Base-by-base conservation (phyloP, 2,113 vertebrate species). In the Steatornis caripensis region DNA sequence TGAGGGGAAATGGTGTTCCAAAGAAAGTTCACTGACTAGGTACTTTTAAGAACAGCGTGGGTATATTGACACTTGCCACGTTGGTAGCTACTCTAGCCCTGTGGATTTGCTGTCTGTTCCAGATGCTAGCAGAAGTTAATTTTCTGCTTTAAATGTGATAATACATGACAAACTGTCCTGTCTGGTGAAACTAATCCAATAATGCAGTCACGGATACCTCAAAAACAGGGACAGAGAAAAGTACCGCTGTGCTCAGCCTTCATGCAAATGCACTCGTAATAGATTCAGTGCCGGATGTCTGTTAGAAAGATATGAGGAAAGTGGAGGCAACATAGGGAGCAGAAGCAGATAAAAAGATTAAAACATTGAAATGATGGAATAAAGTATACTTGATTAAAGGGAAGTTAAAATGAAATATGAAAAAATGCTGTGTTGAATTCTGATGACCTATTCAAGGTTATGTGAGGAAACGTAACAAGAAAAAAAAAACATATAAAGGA, bases 331-430 rank as follows among this genome's bases (percentile, higher is more conserved):
- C 27, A 11, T 4, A 54, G 53, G 53, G 46, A 92, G 39, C 37
- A 55, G 64, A 55, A 79, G 29, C 36, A 77, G 65, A 58, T 71
- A 23, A 61, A 86, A 92, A 72, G 17, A 58, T 94, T 75, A 87
- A 87, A 91, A 84, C 36, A 64, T 0, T 75, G 68, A 75, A 91
- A 75, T 24, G 55, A 12, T 43, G 32, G 32, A 62, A 43, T 49
- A 84, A 57, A 39, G 6, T 62, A 17, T 51, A 58, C 39, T 60
- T 71, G 64, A 81, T 78, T 78, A 89, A 70, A 60, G 81, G 29
- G 16, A 43, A 75, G 16, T 76, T 72, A 43, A 86, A 72, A 29
- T 48, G 22, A 88, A 83, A 53, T 37, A 26, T 66, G 16, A 77
- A 84, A 57, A 76, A 70, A 49, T 57, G 23, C 14, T 85, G 18